phyloP scores from a whole-genome alignment of 2,797 vertebrate genomes.

The Amblyopsis hoosieri region DNA sequence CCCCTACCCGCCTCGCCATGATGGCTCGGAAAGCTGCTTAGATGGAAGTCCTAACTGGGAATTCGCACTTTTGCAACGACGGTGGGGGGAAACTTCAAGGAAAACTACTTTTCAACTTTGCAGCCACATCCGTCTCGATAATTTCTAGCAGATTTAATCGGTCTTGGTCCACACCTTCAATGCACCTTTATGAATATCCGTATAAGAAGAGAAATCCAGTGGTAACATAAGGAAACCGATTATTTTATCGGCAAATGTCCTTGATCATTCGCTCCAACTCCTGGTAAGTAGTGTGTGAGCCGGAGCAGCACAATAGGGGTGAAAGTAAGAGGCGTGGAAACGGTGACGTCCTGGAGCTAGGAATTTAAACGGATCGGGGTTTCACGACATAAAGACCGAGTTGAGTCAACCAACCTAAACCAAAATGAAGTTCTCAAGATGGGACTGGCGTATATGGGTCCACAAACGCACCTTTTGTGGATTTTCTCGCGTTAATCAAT shows the following conservation, averaged over 20 bases:
- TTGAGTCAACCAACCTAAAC: too few species aligned
- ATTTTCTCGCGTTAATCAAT: too few species aligned
- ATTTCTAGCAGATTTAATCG: slow-evolving; percentile 35
- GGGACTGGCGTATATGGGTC: too few species aligned
- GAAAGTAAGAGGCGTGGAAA: slow-evolving; percentile 77
- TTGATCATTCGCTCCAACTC: slow-evolving; percentile 58
- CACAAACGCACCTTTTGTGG: too few species aligned
- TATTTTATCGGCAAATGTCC: slow-evolving; percentile 29
- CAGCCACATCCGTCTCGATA: slow-evolving; percentile 40
- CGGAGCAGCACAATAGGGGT: slow-evolving; percentile 80
- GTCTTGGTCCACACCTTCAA: slow-evolving; percentile 35
- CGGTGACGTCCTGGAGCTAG: slow-evolving; percentile 68
- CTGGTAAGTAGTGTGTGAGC: slow-evolving; percentile 68
- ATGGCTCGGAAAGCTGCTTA: slow-evolving; percentile 41
- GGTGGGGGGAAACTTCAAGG: slow-evolving; percentile 63
- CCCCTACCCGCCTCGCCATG: slow-evolving; percentile 79
- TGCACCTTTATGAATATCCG: slow-evolving; percentile 40
- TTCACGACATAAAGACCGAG: slow-evolving; percentile 4
- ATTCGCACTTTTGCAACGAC: slow-evolving; percentile 38
- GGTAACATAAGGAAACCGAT: slow-evolving; percentile 15
- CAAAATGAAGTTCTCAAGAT: too few species aligned
- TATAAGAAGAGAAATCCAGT: slow-evolving; percentile 45
- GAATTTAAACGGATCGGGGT: slow-evolving; percentile 68
- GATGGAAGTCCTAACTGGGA: slow-evolving; percentile 33
- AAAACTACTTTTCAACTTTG: slow-evolving; percentile 77